phyloP scores from a whole-genome alignment of 2,888 invertebrate genomes.

The Monopis laevigella region DNA sequence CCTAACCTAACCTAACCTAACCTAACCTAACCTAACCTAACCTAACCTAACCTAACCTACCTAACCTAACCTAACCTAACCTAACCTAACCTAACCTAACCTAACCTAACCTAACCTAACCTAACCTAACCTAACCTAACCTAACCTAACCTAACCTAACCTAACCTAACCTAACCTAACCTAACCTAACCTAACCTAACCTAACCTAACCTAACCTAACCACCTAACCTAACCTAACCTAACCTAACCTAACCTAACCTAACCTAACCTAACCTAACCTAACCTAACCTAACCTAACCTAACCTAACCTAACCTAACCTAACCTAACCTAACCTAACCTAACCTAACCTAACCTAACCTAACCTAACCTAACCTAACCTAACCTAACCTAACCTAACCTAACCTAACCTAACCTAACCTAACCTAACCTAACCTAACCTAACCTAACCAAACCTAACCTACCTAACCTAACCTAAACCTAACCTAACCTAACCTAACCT shows the following conservation, averaged over 20 bases:
- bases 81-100: constrained; percentile 15
- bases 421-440: constrained; percentile 17
- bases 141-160: constrained; percentile 13
- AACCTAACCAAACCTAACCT: constrained; percentile 16
- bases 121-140: constrained; percentile 13
- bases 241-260: constrained; percentile 16
- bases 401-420: constrained; percentile 18
- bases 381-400: constrained; percentile 14
- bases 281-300: constrained; percentile 16
- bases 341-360: constrained; percentile 14
- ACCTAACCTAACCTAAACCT: constrained; percentile 20
- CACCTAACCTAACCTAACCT: constrained; percentile 6
- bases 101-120: constrained; percentile 13
- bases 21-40: constrained; percentile 14
- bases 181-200: constrained; percentile 14
- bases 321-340: constrained; percentile 18
- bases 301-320: constrained; percentile 16
- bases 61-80: constrained; percentile 15
- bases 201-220: constrained; percentile 10
- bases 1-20: constrained; percentile 14
- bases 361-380: constrained; percentile 13
- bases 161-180: constrained; percentile 13
- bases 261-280: constrained; percentile 15
- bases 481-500: constrained; percentile 19
- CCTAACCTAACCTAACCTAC: not conserved